phyloP scores from a whole-genome alignment of 2,797 vertebrate species.

The Echeneis naucrates region DNA sequence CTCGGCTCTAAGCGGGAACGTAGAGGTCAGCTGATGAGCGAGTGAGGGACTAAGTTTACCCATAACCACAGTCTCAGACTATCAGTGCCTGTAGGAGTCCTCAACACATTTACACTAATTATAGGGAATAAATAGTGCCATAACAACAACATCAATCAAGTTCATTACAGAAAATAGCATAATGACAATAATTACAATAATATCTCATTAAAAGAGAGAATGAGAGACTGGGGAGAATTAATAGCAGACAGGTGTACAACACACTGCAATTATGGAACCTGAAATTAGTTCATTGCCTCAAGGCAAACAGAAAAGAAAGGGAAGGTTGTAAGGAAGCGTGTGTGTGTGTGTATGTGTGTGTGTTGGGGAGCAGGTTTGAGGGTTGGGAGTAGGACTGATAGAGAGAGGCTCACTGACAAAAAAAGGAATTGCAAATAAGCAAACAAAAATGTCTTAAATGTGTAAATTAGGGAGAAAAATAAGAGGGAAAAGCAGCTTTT shows the following conservation, averaged over 20 bases:
- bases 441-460: constrained; percentile 99
- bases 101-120: constrained; percentile 70
- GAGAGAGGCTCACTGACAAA: constrained; percentile 89
- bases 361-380: constrained; percentile 44
- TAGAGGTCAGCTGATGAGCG: constrained; percentile 81
- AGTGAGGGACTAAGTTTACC: constrained; percentile 68
- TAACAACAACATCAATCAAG: constrained; percentile 85
- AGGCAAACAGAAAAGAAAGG: constrained; percentile 91
- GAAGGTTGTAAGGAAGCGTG: constrained; percentile 75
- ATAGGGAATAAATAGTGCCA: constrained; percentile 80
- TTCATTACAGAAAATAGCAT: constrained; percentile 85
- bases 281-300: constrained; percentile 97
- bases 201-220: constrained; percentile 89
- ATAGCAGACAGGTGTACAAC: constrained; percentile 99
- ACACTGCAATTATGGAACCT: constrained; percentile 97
- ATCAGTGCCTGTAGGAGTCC: constrained; percentile 40
- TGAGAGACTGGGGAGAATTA: constrained; percentile 88
- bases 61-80: constrained; percentile 47
- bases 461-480: constrained; percentile 98
- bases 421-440: constrained; percentile 96
- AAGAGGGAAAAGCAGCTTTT: constrained; percentile 95
- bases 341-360: constrained; percentile 43
- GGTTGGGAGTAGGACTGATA: constrained; percentile 63
- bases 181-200: constrained; percentile 90
- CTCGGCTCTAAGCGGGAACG: constrained; percentile 84